A percentile compares a stretch with the other conserved stretches of the same genome.
Conservation (phyloP, 2,113 vertebrate genomes). For the Polypterus bichir region DNA sequence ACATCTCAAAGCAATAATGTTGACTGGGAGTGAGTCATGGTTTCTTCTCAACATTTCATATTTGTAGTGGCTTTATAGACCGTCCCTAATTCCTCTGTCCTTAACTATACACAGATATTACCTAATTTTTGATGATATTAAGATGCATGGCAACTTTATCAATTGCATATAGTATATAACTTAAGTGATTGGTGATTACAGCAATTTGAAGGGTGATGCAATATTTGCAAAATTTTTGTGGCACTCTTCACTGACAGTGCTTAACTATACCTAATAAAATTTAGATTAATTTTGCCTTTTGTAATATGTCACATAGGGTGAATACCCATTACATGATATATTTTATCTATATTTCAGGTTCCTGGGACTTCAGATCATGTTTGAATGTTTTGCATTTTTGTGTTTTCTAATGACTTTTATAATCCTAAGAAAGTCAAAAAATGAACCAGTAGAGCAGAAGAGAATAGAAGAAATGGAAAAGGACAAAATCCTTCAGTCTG, state of each 20-base stretch:
- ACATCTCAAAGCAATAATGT: background rate
- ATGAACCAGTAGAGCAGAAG: constrained; percentile 15
- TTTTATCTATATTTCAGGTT: constrained; percentile 40
- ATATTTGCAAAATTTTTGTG: too few species aligned
- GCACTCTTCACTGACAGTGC: too few species aligned
- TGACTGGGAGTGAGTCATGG: background rate
- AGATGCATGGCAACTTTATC: too few species aligned
- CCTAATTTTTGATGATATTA: too few species aligned
- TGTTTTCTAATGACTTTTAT: constrained; percentile 43
- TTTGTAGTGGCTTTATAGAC: background rate
- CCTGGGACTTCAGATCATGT: constrained; percentile 61
- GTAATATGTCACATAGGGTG: too few species aligned
- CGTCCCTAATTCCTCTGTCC: background rate
- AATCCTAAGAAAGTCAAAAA: constrained; percentile 30
- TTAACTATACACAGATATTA: background rate
- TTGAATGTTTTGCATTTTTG: constrained; percentile 42
- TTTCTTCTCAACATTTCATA: background rate
- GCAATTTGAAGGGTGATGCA: too few species aligned
- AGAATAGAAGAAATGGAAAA: background rate
- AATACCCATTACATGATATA: fast-evolving
- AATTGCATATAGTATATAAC: too few species aligned
- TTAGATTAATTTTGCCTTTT: too few species aligned
- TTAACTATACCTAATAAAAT: too few species aligned
- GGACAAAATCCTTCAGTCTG: background rate
- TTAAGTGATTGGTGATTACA: too few species aligned